These are phyloP conservation scores for Heteropelma amictum DNA, from an alignment of 2,888 invertebrate genomes.

Conservation along the genomic window DNA sequence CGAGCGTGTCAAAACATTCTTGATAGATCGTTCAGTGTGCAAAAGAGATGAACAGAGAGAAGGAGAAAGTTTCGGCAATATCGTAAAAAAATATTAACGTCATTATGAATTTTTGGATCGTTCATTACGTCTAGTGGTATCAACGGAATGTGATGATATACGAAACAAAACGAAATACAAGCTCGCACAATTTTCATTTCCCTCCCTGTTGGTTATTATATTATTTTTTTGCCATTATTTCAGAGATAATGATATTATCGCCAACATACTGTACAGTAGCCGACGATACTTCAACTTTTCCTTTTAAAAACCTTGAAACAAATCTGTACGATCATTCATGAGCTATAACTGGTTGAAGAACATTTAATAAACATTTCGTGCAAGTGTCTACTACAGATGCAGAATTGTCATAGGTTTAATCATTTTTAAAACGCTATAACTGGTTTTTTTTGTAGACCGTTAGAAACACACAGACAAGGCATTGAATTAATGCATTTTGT, in stretches of 20 bases:
- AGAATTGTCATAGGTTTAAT: no score
- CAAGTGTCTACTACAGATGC: no score
- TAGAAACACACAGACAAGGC: no score
- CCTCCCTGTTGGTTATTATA: slow-evolving; percentile 19
- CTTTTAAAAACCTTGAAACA: no score
- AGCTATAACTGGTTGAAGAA: no score
- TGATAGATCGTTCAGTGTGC: slow-evolving; percentile 13
- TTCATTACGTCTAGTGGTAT: slow-evolving; percentile 12
- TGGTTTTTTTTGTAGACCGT: no score
- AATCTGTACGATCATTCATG: no score
- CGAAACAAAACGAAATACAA: background rate
- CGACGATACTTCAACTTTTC: no score
- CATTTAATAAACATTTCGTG: no score
- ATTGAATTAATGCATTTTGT: no score
- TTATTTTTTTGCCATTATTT: slow-evolving; percentile 25
- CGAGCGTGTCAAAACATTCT: background rate
- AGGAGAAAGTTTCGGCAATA: background rate
- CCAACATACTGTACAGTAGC: no score
- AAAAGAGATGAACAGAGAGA: background rate
- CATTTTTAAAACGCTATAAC: no score
- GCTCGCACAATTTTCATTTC: background rate
- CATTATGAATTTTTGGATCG: slow-evolving; percentile 38
- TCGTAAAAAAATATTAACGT: slow-evolving; percentile 49
- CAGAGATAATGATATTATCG: background rate
- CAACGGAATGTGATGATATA: background rate